Evolutionary conservation across 2,797 vertebrate species (phyloP), one percentile per base, ranked within the genome.

Genomic region (Gallinago solitaria): DNA sequence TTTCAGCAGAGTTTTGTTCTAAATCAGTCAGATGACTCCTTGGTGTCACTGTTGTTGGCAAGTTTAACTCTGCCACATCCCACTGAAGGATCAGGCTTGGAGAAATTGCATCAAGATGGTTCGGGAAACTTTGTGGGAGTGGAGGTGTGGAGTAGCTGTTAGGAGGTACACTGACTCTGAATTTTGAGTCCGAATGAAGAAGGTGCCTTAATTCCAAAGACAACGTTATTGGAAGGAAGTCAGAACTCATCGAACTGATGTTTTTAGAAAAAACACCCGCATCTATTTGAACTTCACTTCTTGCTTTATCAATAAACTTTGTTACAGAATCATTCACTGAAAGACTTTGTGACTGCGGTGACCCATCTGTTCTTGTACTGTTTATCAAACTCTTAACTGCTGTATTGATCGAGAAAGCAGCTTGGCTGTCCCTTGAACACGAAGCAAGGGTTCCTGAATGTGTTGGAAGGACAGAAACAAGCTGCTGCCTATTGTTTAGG

Each of bases 91-190:
- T 65, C 3, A 88, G 50, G 87, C 71, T 88, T 54, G 73, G 64
- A 50, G 89, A 91, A 95, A 91, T 33, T 79, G 16, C 51, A 56
- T 80, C 60, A 82, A 93, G 24, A 48, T 53, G 41, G n/a, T 91
- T 91, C 51, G 87, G 87, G 92, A 95, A 76, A 75, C 28, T 93
- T 35, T 77, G 39, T 81, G 87, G 93, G 53, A 95, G 78, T 65
- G 35, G 91, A 64, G 81, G 30, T 39, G 65, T 93, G 16, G 90
- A 87, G 65, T 83, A 91, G 47, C 39, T 96, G 14, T 43, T 87
- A 69, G 80, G 84, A 51, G 64, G 25, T 50, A 65, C 0, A 2
- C 41, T 79, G 50, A 30, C 45, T 71, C 41, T 50, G 37, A 77
- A 21, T 68, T 94, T 85, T 63, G 67, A 83, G 33, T 73, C 73